Conservation (phyloP, 2,888 invertebrate species). For the Lasius fuliginosus region DNA sequence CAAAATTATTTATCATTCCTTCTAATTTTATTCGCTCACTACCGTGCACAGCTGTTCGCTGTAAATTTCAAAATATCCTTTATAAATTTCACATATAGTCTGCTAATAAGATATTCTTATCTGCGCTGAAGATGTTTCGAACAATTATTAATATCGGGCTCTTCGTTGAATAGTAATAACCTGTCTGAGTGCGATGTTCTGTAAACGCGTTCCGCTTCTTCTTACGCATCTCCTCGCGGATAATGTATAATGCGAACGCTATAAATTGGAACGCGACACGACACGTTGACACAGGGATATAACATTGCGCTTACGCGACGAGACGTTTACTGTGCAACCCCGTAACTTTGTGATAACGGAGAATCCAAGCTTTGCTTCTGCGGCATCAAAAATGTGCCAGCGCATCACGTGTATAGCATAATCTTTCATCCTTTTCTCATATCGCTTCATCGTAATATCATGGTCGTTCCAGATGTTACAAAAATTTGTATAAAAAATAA, state of each 20-base stretch:
- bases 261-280: constrained; percentile 55
- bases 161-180: neutral
- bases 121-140: neutral
- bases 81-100: neutral
- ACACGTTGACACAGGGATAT: constrained; percentile 56
- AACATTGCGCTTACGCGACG: constrained; percentile 45
- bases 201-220: constrained; percentile 14
- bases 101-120: neutral
- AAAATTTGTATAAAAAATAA: neutral
- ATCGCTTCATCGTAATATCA: neutral
- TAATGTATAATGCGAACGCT: constrained; percentile 48
- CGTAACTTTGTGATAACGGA: constrained; percentile 57
- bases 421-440: neutral
- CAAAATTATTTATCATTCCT: neutral
- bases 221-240: constrained; percentile 7
- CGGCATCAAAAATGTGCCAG: constrained; percentile 46
- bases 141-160: neutral
- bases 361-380: constrained; percentile 38
- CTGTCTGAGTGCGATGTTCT: constrained; percentile 5
- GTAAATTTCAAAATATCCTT: neutral
- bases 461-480: neutral
- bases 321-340: constrained; percentile 48
- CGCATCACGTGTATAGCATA: neutral
- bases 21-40: neutral
- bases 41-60: neutral